Evolutionary conservation across 2,797 vertebrate species (phyloP), one percentile per base, ranked within the genome.

Genomic region (Ambastaia sidthimunki): DNA sequence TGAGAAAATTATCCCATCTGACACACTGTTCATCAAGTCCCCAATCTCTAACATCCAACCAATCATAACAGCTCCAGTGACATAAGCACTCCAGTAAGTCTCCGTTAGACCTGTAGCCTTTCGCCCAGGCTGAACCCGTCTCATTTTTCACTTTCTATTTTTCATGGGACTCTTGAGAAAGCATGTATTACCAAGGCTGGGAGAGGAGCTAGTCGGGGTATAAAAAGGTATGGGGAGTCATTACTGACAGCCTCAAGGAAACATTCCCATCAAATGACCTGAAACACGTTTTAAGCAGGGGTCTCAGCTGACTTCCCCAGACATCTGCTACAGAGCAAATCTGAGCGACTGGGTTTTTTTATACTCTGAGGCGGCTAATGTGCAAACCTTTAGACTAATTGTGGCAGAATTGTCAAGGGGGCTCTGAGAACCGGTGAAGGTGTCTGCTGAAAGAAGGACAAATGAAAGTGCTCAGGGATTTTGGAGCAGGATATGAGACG

Each of bases 231-330:
- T 90, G 89, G 85, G 79, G 87, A 91, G 89, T 89, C 83, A 91
- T 93, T 92, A 91, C 66, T 47, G 18, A 83, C 81, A 81, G 60
- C 90, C 89, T 90, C 57, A 44, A 91, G 90, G 90, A 91, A 88
- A 82, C 84, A 90, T 90, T 86, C 62, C 85, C 85, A 87, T 74
- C 90, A 92, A 93, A 92, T 92, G 91, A 93, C 91, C 92, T 87
- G 88, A 88, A 92, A 92, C 91, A 82, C 85, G 85, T 91, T 90
- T 90, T 90, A 92, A 86, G 85, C 84, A 85, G 83, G 86, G 70
- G 90, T 90, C 90, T 91, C 90, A 85, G 87, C 78, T 85, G 91
- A 90, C 78, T 80, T 86, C 80, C 82, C 80, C 78, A 84, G 86
- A 91, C 90, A 91, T 91, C 89, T 92, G 90, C 87, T 90, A 76